These are phyloP conservation scores for Chromobotia macracanthus DNA, from an alignment of 2,797 vertebrate genomes.

Conservation along the genomic window DNA sequence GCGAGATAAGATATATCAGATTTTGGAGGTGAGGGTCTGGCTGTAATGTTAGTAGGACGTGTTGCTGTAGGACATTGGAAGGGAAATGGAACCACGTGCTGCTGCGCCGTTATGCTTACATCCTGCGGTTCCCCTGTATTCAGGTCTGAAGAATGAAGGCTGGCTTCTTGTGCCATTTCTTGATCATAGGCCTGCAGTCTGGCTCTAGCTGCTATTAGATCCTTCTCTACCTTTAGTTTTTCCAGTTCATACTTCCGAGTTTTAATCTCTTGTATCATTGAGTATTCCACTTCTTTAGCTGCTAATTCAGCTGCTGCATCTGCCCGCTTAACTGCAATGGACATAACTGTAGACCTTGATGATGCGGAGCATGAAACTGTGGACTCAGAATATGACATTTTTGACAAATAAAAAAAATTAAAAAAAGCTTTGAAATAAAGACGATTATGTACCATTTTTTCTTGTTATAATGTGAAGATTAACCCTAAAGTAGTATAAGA, in stretches of 20 bases:
- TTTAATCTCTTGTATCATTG: slow-evolving; percentile 37
- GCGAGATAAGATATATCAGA: too few relatives aligned
- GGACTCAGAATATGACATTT: too few relatives aligned
- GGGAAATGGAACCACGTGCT: slow-evolving; percentile 1
- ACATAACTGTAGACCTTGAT: background rate
- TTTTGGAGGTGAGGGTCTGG: too few relatives aligned
- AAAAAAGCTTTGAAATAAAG: too few relatives aligned
- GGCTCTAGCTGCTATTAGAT: slow-evolving; percentile 36
- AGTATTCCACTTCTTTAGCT: slow-evolving; percentile 30
- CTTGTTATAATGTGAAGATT: too few relatives aligned
- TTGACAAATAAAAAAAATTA: too few relatives aligned
- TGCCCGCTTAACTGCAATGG: slow-evolving; percentile 22
- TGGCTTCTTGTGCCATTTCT: slow-evolving; percentile 1
- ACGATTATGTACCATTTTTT: too few relatives aligned
- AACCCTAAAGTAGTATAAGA: too few relatives aligned
- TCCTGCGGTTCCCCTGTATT: background rate
- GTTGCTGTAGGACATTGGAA: background rate
- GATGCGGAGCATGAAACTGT: background rate
- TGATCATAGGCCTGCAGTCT: slow-evolving; percentile 1
- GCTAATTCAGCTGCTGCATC: slow-evolving; percentile 51
- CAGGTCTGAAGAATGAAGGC: background rate
- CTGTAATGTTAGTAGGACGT: too few relatives aligned
- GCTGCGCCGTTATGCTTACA: background rate
- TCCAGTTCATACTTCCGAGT: slow-evolving; percentile 28
- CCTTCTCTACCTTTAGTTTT: slow-evolving; percentile 44